These are phyloP conservation scores for Macropis europaea DNA, from an alignment of 2,888 invertebrate genomes.

Conservation along the genomic window DNA sequence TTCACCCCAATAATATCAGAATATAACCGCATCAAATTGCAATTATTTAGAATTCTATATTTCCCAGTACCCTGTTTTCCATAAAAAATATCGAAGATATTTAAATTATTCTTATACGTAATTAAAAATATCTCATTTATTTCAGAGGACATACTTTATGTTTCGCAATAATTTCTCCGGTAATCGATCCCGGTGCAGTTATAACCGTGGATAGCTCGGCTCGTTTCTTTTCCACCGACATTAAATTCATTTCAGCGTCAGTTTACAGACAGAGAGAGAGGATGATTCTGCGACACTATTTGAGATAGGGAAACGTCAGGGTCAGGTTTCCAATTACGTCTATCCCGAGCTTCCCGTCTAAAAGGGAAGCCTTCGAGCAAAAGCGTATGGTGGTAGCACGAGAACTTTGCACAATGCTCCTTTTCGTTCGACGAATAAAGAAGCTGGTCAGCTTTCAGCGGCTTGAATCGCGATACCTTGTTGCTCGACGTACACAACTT, in stretches of 20 bases:
- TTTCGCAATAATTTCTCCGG: too few relatives aligned
- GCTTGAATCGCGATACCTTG: constrained; percentile 14
- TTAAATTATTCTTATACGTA: too few relatives aligned
- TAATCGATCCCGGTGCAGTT: neutral
- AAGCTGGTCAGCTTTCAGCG: constrained; percentile 33
- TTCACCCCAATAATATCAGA: too few relatives aligned
- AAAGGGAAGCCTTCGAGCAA: constrained; percentile 30
- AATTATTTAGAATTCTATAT: too few relatives aligned
- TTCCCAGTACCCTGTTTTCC: too few relatives aligned
- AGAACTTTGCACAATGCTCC: constrained; percentile 31
- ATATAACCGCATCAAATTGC: too few relatives aligned
- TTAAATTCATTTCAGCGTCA: constrained; percentile 21
- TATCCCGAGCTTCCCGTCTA: constrained; percentile 21
- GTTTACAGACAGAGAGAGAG: constrained; percentile 21
- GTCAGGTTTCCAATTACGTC: constrained; percentile 60
- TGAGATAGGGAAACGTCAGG: constrained; percentile 38
- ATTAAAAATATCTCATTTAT: too few relatives aligned
- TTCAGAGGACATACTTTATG: too few relatives aligned
- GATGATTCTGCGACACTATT: constrained; percentile 39
- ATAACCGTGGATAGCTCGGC: too few relatives aligned
- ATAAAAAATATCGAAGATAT: too few relatives aligned
- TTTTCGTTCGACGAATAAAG: constrained; percentile 31
- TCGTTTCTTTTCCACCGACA: neutral
- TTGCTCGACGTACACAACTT: neutral
- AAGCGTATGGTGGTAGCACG: constrained; percentile 1